These are phyloP conservation scores for Hippocampus kuda DNA, from an alignment of 2,797 vertebrate genomes.

Conservation along the genomic window DNA sequence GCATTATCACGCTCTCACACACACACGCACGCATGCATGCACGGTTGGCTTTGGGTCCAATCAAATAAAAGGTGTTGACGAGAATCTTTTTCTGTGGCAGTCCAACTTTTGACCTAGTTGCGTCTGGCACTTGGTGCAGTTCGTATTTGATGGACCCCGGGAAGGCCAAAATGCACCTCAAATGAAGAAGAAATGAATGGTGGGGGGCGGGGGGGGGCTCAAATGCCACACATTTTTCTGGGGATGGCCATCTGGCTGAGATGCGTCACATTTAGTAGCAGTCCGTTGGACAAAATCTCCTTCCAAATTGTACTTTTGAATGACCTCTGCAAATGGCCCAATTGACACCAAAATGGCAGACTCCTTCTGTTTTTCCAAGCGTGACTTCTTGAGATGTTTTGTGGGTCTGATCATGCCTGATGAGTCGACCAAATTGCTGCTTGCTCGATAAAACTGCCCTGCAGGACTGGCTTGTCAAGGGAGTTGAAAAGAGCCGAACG, in stretches of 20 bases:
- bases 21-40: conserved; percentile 10
- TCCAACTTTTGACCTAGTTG: conserved; percentile 23
- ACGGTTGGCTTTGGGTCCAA: conserved; percentile 29
- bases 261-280: background rate
- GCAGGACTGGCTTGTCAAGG: background rate
- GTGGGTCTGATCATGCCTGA: background rate
- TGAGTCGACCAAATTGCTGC: background rate
- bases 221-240: too few relatives aligned
- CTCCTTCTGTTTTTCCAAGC: background rate
- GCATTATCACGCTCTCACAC: conserved; percentile 6
- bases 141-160: too few relatives aligned
- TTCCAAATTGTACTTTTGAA: background rate
- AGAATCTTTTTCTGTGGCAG: conserved; percentile 40
- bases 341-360: background rate
- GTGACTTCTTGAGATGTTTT: background rate
- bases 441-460: background rate
- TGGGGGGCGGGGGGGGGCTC: too few relatives aligned
- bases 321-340: background rate
- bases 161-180: background rate
- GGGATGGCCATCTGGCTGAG: background rate
- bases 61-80: conserved; percentile 34
- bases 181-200: background rate
- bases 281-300: background rate
- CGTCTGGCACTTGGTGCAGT: background rate
- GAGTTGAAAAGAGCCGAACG: too few relatives aligned